Evolutionary conservation across 2,113 vertebrate genomes (phyloP), one percentile per base, ranked within the genome.

Genomic region (Pica pica): DNA sequence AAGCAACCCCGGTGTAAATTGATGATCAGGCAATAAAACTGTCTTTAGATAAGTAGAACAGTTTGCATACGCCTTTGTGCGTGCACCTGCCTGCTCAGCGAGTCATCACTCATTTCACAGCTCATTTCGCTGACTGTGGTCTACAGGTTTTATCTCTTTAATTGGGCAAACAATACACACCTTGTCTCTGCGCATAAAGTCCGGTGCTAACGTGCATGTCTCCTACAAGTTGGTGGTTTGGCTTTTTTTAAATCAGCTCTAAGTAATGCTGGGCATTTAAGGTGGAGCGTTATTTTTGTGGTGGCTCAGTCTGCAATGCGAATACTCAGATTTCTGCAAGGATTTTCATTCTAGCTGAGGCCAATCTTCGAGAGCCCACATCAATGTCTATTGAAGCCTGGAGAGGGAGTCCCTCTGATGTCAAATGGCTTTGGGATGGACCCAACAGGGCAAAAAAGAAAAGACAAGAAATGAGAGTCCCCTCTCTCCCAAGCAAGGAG

Each of bases 131-230:
- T 95, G 93, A 83, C 95, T 91, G 69, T 85, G 84, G 92, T 50
- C 92, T 91, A 17, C 78, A 50, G 70, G 87, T 83, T 97, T 96
- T 95, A 92, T 96, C 90, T 96, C 89, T 93, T 95, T 96, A 96
- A 95, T 95, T 96, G 95, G 91, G 77, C 94, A 95, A 97, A 96
- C 93, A 94, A 87, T 89, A 85, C 89, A 95, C 89, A 96, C 94
- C 96, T 96, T 94, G 89, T 93, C 89, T 93, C 73, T 89, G 86
- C 77, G 57, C 91, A 92, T 55, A 65, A 87, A 96, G 92, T 85
- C 90, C 95, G 37, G 93, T 68, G 89, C 86, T 84, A 96, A 96
- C 23, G 9, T 89, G 86, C n/a, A 44, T 13, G 33, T 83, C 87
- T 91, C 65, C 74, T 52, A 19, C 83, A 61, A 68, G 69, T 30